phyloP scores from a whole-genome alignment of 2,888 invertebrate genomes.

The Xestia ashworthii region DNA sequence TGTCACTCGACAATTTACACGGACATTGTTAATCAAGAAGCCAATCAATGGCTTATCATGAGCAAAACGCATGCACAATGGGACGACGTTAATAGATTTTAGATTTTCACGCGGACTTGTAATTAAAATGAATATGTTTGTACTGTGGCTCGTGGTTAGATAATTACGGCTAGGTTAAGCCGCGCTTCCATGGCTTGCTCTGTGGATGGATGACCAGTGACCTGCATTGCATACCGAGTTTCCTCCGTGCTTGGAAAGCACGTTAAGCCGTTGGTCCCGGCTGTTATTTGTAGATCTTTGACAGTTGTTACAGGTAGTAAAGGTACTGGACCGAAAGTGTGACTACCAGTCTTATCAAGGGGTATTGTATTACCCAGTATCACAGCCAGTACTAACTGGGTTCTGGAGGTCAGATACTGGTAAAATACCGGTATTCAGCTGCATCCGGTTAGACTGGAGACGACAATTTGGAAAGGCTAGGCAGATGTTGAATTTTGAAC shows the following conservation, averaged over 20 bases:
- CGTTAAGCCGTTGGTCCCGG: too few species aligned
- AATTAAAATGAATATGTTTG: constrained; percentile 35
- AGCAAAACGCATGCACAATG: constrained; percentile 50
- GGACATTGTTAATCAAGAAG: constrained; percentile 61
- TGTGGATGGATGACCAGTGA: not conserved
- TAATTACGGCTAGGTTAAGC: not conserved
- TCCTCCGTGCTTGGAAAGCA: too few species aligned
- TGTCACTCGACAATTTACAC: constrained; percentile 44
- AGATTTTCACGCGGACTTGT: constrained; percentile 18
- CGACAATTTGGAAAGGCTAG: too few species aligned
- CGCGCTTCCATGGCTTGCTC: not conserved
- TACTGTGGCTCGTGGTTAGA: not conserved
- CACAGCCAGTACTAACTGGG: not conserved
- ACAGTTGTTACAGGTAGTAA: too few species aligned
- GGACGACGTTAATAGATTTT: constrained; percentile 45
- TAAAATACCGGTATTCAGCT: too few species aligned
- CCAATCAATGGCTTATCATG: constrained; percentile 63
- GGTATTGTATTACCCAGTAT: too few species aligned
- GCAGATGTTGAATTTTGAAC: too few species aligned
- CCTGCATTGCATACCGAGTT: too few species aligned
- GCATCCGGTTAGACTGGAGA: too few species aligned
- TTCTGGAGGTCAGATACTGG: not conserved
- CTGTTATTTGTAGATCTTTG: too few species aligned
- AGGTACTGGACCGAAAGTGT: too few species aligned
- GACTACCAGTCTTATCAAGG: not conserved